These are phyloP conservation scores for Papilio xuthus DNA, from an alignment of 1,140 invertebrate species.

Conservation along the genomic window DNA sequence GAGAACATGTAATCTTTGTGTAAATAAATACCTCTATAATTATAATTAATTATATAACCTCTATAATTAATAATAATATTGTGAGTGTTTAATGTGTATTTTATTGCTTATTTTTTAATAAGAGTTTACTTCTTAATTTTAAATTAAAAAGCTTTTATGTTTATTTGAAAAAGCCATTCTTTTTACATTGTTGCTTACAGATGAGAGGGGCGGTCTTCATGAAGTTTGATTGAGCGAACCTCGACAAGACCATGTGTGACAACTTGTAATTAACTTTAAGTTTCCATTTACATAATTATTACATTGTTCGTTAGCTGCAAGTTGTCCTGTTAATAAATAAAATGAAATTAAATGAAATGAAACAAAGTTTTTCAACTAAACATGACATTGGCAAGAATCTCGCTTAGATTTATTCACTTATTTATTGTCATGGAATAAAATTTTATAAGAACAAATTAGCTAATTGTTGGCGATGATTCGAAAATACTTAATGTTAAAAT, in stretches of 20 bases:
- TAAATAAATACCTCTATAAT: no score
- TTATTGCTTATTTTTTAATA: no score
- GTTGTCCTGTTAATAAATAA: no score
- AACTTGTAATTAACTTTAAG: no score
- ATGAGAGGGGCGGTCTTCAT: not conserved
- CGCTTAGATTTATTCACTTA: not conserved
- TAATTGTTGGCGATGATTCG: not conserved
- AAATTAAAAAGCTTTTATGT: not conserved
- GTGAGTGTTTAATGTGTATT: no score
- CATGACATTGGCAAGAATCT: not conserved
- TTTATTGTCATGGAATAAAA: not conserved
- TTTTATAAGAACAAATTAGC: not conserved
- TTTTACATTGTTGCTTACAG: conserved; percentile 2
- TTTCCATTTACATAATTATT: no score
- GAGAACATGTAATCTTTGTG: no score
- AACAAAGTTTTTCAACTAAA: not conserved
- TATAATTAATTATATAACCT: no score
- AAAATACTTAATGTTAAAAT: not conserved
- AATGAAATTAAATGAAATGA: no score
- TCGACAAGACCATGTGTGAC: no score
- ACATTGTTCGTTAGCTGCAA: no score
- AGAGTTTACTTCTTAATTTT: not conserved
- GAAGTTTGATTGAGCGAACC: conserved; percentile 13
- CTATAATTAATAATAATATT: no score
- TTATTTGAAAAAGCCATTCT: not conserved